Evolutionary conservation across 2,113 vertebrate genomes (phyloP), one percentile per base, ranked within the genome.

Genomic region (Pterophyllum scalare): DNA sequence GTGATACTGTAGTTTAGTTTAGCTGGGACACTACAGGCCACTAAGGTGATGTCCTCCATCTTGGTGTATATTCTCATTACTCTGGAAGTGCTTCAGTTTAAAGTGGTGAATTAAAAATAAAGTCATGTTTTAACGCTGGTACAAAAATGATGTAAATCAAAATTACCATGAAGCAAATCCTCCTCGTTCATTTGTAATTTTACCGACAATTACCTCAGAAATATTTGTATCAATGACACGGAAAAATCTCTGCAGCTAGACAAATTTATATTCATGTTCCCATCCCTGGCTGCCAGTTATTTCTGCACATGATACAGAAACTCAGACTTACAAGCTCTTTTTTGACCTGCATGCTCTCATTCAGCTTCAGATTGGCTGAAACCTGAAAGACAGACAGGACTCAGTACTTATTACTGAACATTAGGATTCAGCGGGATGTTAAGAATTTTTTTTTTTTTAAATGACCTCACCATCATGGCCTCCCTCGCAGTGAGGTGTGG

Each of bases 331-430:
- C 98, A 94, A 99, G 95, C 49, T 99, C 97, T 86, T 97, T 99
- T 95, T 99, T 99, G 91, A 99, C 97, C 88, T 98, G 97, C 86
- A 97, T 95, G 92, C 96, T 99, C 94, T 99, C 98, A 1, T 97
- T 99, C 84, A 99, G 94, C 87, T 99, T 99, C 88, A 99, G 93
- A 92, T 99, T 97, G 84, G 96, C 97, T 58, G 98, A 99, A 75
- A 99, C 98, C 98, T 99, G 75, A 43, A 77, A 80, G 52, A 87
- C 12, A 85, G 19, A 65, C 31, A 83, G 2, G 70, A 56, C 0
- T 56, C 3, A 62, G 17, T 8, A 28, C 1, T 56, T 17, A 8
- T 38, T 33, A 57, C 0, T 65, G 1, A 79, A 2, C 20, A 57
- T 38, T 22, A 7, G 3, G 12, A n/a, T 28, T 76, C 6, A 35